Percentiles rank a stretch among this genome's conserved stretches.
phyloP scores from a whole-genome alignment of 2,797 vertebrate genomes.

The Chromobotia macracanthus region DNA sequence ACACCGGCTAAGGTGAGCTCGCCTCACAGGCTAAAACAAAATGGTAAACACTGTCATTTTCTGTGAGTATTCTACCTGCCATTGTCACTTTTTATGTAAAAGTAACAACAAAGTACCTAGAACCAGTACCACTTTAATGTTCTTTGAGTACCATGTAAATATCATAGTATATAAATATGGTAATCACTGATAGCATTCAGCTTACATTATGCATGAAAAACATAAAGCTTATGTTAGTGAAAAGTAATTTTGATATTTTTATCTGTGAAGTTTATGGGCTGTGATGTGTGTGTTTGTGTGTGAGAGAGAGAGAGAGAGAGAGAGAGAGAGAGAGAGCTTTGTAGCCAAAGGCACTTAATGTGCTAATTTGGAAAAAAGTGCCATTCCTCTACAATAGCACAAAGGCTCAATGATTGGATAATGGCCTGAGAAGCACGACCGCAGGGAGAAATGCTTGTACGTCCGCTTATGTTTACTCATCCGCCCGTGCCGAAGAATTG shows the following conservation, averaged over 20 bases:
- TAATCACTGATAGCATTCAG: no score
- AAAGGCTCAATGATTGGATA: conserved; percentile 29
- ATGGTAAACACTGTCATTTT: no score
- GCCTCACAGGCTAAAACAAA: background rate
- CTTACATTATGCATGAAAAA: no score
- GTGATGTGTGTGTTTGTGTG: conserved; percentile 11
- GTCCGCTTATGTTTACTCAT: background rate
- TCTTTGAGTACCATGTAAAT: no score
- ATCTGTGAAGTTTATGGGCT: background rate
- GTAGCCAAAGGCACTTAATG: conserved; percentile 18
- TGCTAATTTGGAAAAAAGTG: background rate
- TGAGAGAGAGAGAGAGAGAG: no score
- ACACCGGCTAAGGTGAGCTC: conserved; percentile 92
- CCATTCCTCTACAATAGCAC: background rate
- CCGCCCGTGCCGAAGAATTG: background rate
- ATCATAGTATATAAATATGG: no score
- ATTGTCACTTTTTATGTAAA: no score
- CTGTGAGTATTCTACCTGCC: no score
- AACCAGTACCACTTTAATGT: no score
- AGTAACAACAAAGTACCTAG: no score
- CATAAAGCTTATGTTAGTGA: no score
- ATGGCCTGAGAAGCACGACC: conserved; percentile 32
- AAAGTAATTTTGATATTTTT: conserved; percentile 21
- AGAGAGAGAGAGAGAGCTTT: background rate
- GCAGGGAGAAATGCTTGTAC: background rate